Conservation (phyloP, 2,888 invertebrate genomes). For the Spicauda simplicius region DNA sequence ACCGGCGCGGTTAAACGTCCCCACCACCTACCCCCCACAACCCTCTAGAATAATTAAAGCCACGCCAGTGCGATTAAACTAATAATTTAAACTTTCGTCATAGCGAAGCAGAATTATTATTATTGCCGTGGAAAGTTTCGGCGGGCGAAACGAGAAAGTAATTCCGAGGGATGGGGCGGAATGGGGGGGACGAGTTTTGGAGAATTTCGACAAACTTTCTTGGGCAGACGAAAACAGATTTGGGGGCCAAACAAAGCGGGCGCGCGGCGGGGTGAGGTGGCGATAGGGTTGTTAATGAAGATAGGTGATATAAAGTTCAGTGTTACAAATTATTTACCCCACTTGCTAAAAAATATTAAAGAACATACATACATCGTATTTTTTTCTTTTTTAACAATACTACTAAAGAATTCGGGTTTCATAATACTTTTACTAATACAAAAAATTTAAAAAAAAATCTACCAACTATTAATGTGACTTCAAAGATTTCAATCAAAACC, state of each 20-base stretch:
- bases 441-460: no score
- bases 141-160: constrained; percentile 76
- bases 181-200: constrained; percentile 58
- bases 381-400: no score
- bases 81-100: constrained; percentile 83
- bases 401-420: no score
- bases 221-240: constrained; percentile 80
- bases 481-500: no score
- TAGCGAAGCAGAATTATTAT: constrained; percentile 79
- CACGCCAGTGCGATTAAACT: constrained; percentile 77
- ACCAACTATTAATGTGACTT: no score
- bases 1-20: constrained; percentile 39
- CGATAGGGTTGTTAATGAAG: neutral
- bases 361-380: neutral
- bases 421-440: no score
- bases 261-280: constrained; percentile 42
- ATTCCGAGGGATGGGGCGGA: constrained; percentile 59
- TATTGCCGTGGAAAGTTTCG: constrained; percentile 75
- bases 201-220: constrained; percentile 71
- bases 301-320: neutral
- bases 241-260: constrained; percentile 74
- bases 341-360: neutral
- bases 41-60: constrained; percentile 70
- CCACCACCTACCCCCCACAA: constrained; percentile 20
- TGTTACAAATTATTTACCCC: neutral